Conservation (phyloP, 2,888 invertebrate species). For the Tetragnatha montana region DNA sequence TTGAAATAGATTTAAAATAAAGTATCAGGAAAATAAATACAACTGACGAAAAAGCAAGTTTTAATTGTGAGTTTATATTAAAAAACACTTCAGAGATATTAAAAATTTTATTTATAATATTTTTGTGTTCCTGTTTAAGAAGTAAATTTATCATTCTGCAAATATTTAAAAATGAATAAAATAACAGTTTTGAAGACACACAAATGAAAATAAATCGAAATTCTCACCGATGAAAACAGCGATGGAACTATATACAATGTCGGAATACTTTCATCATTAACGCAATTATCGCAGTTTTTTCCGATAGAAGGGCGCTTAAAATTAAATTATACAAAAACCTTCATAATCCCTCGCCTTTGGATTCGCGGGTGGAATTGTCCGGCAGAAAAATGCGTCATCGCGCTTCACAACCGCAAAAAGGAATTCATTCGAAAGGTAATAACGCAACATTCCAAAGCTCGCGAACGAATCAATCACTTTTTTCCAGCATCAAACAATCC, state of each 20-base stretch:
- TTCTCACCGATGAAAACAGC: too few relatives aligned
- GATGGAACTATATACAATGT: background rate
- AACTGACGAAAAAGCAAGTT: too few relatives aligned
- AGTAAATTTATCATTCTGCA: too few relatives aligned
- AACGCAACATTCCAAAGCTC: constrained; percentile 16
- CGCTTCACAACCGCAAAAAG: constrained; percentile 4
- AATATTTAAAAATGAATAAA: too few relatives aligned
- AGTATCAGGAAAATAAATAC: too few relatives aligned
- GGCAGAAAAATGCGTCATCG: constrained; percentile 15
- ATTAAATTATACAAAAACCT: background rate
- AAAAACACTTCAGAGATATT: too few relatives aligned
- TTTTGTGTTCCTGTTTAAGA: too few relatives aligned
- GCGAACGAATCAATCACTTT: constrained; percentile 61
- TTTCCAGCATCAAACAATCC: background rate
- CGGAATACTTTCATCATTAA: background rate
- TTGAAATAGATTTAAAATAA: too few relatives aligned
- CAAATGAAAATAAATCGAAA: too few relatives aligned
- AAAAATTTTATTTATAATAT: too few relatives aligned
- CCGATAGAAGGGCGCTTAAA: background rate
- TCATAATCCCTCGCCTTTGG: constrained; percentile 1
- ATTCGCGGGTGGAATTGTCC: background rate
- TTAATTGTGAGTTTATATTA: too few relatives aligned
- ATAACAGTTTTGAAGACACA: too few relatives aligned
- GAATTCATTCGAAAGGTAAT: constrained; percentile 42
- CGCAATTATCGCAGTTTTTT: background rate